These are phyloP conservation scores for Nycticryphes semicollaris DNA, from an alignment of 2,113 vertebrate species.

Conservation along the genomic window DNA sequence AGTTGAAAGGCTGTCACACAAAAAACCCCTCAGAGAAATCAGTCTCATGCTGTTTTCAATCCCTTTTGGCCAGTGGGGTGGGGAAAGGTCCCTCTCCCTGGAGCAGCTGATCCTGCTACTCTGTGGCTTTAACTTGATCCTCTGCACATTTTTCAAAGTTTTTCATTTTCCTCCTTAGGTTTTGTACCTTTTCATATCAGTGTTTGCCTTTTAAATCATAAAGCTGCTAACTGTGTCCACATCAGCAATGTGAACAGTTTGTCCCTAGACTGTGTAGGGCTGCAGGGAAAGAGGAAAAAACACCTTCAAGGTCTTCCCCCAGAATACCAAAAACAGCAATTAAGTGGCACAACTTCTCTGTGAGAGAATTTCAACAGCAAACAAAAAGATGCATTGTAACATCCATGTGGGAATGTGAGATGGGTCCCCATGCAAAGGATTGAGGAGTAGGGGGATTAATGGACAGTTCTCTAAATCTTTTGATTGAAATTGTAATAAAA, in stretches of 20 bases:
- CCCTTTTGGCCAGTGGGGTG: background rate
- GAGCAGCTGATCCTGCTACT: background rate
- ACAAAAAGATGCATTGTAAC: background rate
- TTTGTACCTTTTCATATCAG: background rate
- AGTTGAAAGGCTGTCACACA: background rate
- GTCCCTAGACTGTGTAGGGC: background rate
- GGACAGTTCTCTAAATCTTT: background rate
- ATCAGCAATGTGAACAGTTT: background rate
- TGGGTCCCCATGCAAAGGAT: background rate
- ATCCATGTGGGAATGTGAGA: background rate
- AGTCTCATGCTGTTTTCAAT: background rate
- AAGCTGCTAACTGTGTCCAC: background rate
- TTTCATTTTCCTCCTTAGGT: background rate
- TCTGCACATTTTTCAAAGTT: background rate
- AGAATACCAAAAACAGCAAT: too few relatives aligned
- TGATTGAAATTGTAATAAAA: background rate
- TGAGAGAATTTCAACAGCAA: background rate
- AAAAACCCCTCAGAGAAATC: background rate
- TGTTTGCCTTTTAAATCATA: background rate
- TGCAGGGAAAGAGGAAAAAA: background rate
- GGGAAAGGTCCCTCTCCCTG: background rate
- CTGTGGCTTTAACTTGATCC: background rate
- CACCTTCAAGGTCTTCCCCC: background rate
- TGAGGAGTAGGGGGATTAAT: background rate
- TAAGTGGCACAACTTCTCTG: background rate